Base-by-base conservation (phyloP, 2,797 vertebrate genomes). In the Manis pentadactyla region DNA sequence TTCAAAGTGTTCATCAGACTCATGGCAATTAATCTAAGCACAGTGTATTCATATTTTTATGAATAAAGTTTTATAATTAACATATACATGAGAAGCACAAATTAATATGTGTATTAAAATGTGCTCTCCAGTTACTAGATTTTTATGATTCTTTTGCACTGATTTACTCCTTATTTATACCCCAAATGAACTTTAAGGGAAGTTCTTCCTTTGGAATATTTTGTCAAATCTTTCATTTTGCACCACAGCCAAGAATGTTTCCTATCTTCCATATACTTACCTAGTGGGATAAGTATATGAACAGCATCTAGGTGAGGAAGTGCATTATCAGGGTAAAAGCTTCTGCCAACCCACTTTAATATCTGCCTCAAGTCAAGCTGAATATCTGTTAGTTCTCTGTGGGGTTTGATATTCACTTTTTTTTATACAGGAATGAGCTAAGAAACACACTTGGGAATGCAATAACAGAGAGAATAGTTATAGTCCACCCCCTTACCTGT, bases 141-240 rank as follows among this genome's bases (percentile, higher is more conserved):
- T 51, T 92, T 75, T 39, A n/a, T 37, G 21, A 49, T 86, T 91
- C 5, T 39, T 86, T 91, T 57, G 27, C 10, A 34, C 19, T 51
- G n/a, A 73, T 55, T 83, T 93, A 92, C 6, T 94, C n/a, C 39
- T 96, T 90, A 82, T 95, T 87, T 57, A 87, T 63, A 93, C 99
- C 98, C 98, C 98, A 99, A 71, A 95, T 87, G 75, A 99, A 98
- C 14, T 97, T 91, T 68, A 99, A 57, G 57, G 98, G 97, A 25
- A 98, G 19, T 98, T 97, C 98, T 98, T 98, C 88, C 78, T 96
- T 59, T 98, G 81, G 97, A 98, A 99, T 93, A 98, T 57, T 92
- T 79, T 59, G 64, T 99, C 97, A 96, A 99, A 99, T 77, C 46
- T 96, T 77, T 99, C 98, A 83, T 93, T 98, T 97, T 99, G 98